These are phyloP conservation scores for Ennomos erosarius DNA, from an alignment of 2,888 invertebrate species.

Conservation along the genomic window DNA sequence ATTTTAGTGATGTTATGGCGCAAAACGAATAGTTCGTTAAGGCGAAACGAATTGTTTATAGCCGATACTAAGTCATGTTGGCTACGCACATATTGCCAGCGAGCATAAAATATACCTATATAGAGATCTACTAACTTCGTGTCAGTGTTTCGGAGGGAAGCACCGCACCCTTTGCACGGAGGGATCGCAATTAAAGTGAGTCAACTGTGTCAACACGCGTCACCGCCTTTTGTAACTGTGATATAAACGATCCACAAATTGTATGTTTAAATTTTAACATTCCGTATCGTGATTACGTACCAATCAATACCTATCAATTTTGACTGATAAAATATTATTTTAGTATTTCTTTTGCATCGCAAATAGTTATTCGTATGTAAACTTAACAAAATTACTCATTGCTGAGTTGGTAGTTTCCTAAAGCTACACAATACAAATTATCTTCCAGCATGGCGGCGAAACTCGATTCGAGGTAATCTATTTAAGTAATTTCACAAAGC, in stretches of 20 bases:
- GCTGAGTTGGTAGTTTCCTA: slow-evolving; percentile 27
- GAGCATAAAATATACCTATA: no score
- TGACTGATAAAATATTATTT: neutral
- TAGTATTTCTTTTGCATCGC: no score
- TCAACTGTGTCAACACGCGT: slow-evolving; percentile 65
- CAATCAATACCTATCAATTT: no score
- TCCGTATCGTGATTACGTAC: no score
- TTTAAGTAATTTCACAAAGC: slow-evolving; percentile 79
- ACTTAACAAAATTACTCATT: slow-evolving; percentile 25
- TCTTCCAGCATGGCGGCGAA: slow-evolving; percentile 50
- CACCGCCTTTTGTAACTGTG: slow-evolving; percentile 38
- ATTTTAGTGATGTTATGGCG: slow-evolving; percentile 68
- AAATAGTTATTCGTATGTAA: no score
- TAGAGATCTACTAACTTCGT: slow-evolving; percentile 22
- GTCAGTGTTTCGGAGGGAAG: slow-evolving; percentile 52
- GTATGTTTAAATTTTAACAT: no score
- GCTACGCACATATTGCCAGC: slow-evolving; percentile 69
- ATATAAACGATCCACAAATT: no score
- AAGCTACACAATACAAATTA: slow-evolving; percentile 31
- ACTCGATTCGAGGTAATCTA: slow-evolving; percentile 77
- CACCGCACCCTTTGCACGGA: slow-evolving; percentile 52
- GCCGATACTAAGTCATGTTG: slow-evolving; percentile 69
- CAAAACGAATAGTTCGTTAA: slow-evolving; percentile 69
- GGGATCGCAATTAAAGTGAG: slow-evolving; percentile 71
- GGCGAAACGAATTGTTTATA: slow-evolving; percentile 78